Conservation (phyloP, 2,113 vertebrate species). For the Rhadina sibilatrix region DNA sequence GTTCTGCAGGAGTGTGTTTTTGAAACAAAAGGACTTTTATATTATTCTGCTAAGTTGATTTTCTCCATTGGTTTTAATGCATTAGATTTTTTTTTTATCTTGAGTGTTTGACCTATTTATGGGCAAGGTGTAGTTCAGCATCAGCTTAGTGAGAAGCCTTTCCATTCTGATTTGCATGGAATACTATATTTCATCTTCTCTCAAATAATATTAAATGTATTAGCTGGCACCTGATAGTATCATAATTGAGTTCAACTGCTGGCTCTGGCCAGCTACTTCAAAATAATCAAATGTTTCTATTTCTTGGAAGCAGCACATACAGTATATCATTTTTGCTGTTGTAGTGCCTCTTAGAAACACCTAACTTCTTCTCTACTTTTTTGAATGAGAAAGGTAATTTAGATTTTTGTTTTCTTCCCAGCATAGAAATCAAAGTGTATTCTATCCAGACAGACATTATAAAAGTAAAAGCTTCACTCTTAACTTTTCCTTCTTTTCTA, state of each 20-base stretch:
- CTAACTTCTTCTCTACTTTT: background rate
- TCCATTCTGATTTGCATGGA: background rate
- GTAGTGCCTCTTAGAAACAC: background rate
- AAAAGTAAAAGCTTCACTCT: background rate
- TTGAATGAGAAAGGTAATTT: background rate
- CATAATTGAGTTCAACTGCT: conserved; percentile 21
- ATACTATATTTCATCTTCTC: background rate
- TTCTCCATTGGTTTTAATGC: background rate
- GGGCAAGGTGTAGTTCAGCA: background rate
- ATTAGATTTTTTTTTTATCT: background rate
- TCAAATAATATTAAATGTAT: background rate
- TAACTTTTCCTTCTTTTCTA: background rate
- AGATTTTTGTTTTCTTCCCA: background rate
- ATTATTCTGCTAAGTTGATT: background rate
- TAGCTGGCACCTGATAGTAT: background rate
- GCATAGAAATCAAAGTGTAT: background rate
- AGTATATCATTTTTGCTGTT: background rate
- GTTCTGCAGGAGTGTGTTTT: background rate
- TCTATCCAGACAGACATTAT: background rate
- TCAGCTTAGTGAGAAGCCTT: background rate
- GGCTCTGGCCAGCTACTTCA: background rate
- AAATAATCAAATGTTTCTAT: background rate
- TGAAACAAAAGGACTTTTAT: background rate
- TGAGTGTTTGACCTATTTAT: background rate
- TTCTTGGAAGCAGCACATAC: background rate